Evolutionary conservation across 2,113 vertebrate species (phyloP), one percentile per base, ranked within the genome.

Genomic region (Cyprinodon tularosa): DNA sequence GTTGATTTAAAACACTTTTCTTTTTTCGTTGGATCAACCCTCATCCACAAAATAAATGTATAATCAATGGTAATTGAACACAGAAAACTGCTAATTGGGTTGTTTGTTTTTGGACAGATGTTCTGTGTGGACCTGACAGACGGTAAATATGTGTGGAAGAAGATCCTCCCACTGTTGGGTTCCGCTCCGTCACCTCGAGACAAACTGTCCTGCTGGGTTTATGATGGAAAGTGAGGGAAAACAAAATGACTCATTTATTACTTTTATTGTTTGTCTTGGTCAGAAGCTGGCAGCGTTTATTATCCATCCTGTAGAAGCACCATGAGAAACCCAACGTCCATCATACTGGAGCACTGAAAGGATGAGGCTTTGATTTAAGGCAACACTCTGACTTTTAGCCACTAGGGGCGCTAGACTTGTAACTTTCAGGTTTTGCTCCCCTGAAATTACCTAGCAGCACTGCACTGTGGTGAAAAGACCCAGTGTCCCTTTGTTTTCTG

Each of bases 161-260:
- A 95, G 92, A 89, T 96, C 37, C 86, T 77, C 1, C 91, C 93
- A 67, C 92, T 91, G 88, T 90, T 86, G 44, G 96, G 96, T 44
- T 93, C 93, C 1, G 93, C 96, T 72, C 97, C 97, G 9, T 97
- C 97, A n/a, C 96, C 96, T 68, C 94, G 97, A 86, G 97, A 99
- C 91, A 98, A 99, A 83, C 94, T 97, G 72, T 96, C 96, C 85
- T 98, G 96, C 93, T 99, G 97, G 97, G 95, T 97, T 66, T 94
- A 98, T 80, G 94, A 96, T 72, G 94, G 95, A 93, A 95, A 93
- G 97, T 98, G 88, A 81, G 68, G 29, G 12, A 47, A 45, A 3
- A 14, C 12, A 38, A 17, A 60, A 48, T 40, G 38, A 48, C 67
- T 2, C 37, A 17, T 38, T 10, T 29, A 3, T 13, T n/a, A 5